Conservation (phyloP, 2,113 vertebrate species). For the Osmerus eperlanus region DNA sequence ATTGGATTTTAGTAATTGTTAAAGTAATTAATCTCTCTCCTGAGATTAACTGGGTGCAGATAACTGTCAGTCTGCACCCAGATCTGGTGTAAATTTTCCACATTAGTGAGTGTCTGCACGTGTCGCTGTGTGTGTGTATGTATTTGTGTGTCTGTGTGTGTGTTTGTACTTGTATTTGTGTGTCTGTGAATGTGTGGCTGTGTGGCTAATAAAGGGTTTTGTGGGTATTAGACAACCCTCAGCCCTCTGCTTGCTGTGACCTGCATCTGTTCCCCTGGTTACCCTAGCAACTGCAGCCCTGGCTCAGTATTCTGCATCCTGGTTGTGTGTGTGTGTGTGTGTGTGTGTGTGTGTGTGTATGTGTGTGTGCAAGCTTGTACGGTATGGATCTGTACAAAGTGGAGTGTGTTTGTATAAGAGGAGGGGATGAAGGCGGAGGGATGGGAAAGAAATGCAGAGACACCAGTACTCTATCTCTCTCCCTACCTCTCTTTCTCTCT, state of each 20-base stretch:
- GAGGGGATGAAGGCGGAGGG: not conserved
- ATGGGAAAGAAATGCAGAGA: not conserved
- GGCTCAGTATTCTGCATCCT: conserved; percentile 27
- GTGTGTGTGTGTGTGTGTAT: not conserved
- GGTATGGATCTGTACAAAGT: no score
- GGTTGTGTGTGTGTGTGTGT: conserved; percentile 4
- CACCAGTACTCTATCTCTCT: not conserved
- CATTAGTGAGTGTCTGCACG: not conserved
- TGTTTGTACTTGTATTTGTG: not conserved
- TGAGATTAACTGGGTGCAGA: not conserved
- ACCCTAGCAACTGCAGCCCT: conserved; percentile 82
- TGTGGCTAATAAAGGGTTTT: conserved; percentile 23
- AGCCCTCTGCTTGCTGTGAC: conserved; percentile 63
- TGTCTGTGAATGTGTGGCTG: not conserved
- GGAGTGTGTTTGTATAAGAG: not conserved
- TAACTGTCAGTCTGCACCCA: not conserved
- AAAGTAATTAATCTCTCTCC: no score
- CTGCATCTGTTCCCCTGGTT: conserved; percentile 86
- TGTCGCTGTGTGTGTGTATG: not conserved
- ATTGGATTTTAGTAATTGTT: no score
- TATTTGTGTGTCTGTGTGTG: conserved; percentile 5
- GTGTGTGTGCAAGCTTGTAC: not conserved
- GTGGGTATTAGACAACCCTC: conserved; percentile 32
- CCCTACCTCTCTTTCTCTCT: not conserved
- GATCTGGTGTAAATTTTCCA: not conserved